Conservation (phyloP, 1,140 invertebrate genomes). For the Anthonomus grandis region DNA sequence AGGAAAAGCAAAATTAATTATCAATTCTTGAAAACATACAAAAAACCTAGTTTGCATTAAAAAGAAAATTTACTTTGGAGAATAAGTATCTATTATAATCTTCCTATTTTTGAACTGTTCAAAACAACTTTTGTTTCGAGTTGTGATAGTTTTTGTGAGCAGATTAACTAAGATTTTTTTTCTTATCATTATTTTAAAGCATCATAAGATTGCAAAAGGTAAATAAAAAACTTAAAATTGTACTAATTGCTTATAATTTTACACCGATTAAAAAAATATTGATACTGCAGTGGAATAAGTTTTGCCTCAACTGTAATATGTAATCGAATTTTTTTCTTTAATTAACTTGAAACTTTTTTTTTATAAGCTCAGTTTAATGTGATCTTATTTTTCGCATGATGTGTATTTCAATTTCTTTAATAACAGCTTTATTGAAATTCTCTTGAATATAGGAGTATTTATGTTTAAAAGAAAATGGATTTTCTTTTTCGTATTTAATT, state of each 20-base stretch:
- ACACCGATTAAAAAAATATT: neutral
- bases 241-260: conserved; percentile 1
- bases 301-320: neutral
- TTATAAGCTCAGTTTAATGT: conserved; percentile 6
- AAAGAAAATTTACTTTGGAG: no score
- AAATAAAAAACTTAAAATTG: conserved; percentile 1
- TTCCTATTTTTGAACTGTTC: no score
- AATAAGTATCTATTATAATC: no score
- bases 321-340: conserved; percentile 6
- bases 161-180: no score
- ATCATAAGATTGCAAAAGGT: no score
- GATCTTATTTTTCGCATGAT: neutral
- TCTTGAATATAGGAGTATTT: neutral
- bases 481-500: conserved; percentile 5
- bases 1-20: no score
- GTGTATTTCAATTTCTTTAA: neutral
- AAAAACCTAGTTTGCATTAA: no score
- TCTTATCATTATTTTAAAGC: no score
- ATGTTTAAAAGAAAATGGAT: neutral
- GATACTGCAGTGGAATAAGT: neutral
- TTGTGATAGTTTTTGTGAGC: no score
- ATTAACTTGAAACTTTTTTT: conserved; percentile 7
- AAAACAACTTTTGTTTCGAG: no score
- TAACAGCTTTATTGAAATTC: neutral
- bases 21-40: no score